These are phyloP conservation scores for Calcarius lapponicus DNA, from an alignment of 2,797 vertebrate genomes.

Conservation along the genomic window DNA sequence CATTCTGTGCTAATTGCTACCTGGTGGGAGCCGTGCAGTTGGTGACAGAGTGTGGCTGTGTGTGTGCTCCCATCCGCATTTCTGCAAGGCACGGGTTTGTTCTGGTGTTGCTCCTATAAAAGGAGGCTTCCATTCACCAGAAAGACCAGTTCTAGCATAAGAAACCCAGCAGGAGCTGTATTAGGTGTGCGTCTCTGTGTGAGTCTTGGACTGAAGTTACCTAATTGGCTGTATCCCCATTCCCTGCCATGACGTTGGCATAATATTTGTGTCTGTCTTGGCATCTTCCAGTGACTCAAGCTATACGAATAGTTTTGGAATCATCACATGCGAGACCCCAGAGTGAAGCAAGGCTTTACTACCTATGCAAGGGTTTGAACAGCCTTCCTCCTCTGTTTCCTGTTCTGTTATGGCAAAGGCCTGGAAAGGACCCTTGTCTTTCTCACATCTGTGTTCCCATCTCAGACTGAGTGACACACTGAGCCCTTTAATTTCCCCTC, in stretches of 20 bases:
- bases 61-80: background rate
- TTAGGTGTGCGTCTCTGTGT: background rate
- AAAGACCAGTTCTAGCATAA: background rate
- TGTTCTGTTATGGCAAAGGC: background rate
- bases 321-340: background rate
- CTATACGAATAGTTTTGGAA: background rate
- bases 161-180: background rate
- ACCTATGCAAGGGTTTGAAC: background rate
- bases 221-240: background rate
- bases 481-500: background rate
- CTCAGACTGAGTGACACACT: background rate
- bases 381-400: background rate
- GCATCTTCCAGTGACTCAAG: background rate
- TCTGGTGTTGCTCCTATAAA: background rate
- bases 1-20: background rate
- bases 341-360: background rate
- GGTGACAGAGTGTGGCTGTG: fast-evolving
- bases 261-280: background rate
- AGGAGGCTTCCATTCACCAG: background rate
- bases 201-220: background rate
- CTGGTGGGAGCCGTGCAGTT: background rate
- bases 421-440: background rate
- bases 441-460: fast-evolving
- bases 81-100: background rate
- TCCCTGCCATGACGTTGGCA: background rate